Evolutionary conservation across 1,140 invertebrate species (phyloP), one percentile per base, ranked within the genome.

Genomic region (Pachyrhynchus sulphureomaculatus): DNA sequence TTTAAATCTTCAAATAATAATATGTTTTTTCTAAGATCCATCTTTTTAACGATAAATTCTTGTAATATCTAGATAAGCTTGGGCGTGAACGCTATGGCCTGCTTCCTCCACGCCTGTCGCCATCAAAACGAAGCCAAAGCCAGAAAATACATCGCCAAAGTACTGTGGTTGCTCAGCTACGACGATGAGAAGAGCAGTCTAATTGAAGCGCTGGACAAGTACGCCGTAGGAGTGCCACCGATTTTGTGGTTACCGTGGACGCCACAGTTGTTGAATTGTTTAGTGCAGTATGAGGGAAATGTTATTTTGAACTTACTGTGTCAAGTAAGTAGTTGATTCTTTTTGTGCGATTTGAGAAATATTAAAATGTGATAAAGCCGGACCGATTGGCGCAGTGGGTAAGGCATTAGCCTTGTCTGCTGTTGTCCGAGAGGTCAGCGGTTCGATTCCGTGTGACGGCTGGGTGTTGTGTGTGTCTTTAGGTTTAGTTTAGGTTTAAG

Each of bases 221-320:
- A 97, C 76, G 89, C 89, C 0, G 86, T 90, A n/a, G 93, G 94
- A 0, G 93, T 99, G 1, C 95, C 94, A 5, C 89, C 94, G 0
- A 87, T 95, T 48, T 92, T 96, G 66, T 99, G 95, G 95, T 76
- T 99, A 39, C 93, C 95, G 0, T 98, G 95, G 95, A 95, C 98
- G 60, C 95, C 96, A 2, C 96, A 99, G 75, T 78, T 99, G 21
- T 76, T 98, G 0, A 95, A 93, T 63, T 95, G 92, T 68, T 78
- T 99, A 9, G 91, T 97, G 0, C 84, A 94, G 60, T 90, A 91
- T 72, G 95, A 98, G 71, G 93, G 93, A 0, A 90, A 90, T 72
- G 87, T 92, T 15, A 92, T 98, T 52, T 78, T 96, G 23, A 96
- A 95, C 76, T 79, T 98, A 2, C 75, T 98, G 2, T 93, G 88